A percentile compares a stretch with the other conserved stretches of the same genome.
These are phyloP conservation scores for Helicolenus hilgendorfi DNA, from an alignment of 2,797 vertebrate genomes.

Conservation along the genomic window DNA sequence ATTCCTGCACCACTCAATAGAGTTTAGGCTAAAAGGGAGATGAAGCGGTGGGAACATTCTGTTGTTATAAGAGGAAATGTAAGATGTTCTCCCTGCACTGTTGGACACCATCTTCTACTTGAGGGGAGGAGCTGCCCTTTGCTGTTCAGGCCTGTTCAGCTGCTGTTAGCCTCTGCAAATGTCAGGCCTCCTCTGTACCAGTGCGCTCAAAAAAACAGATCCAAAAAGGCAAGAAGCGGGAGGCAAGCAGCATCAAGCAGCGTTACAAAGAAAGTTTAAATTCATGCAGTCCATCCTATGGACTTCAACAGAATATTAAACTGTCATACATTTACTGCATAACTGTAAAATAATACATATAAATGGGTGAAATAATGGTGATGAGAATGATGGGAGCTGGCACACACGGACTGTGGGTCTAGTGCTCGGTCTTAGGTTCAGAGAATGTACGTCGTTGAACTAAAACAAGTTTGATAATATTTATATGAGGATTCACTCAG, in stretches of 20 bases:
- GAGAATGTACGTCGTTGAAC: background rate
- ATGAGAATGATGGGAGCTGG: background rate
- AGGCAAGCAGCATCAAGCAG: background rate
- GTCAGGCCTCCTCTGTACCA: slow-evolving; percentile 13
- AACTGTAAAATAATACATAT: background rate
- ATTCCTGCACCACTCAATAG: no score
- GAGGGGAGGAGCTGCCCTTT: slow-evolving; percentile 6
- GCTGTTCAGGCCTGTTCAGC: background rate
- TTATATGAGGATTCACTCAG: background rate
- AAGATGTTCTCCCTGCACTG: background rate
- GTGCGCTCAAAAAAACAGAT: background rate
- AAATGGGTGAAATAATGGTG: background rate
- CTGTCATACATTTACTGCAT: background rate
- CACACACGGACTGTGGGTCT: background rate
- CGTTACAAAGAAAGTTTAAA: background rate
- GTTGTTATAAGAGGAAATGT: background rate
- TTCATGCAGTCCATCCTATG: background rate
- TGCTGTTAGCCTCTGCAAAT: slow-evolving; percentile 21
- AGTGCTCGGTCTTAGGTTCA: background rate
- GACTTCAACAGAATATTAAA: background rate
- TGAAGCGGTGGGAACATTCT: background rate
- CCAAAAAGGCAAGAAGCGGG: background rate
- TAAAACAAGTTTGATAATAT: background rate
- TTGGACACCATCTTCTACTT: background rate
- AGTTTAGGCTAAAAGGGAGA: background rate